Conservation (phyloP, 2,888 invertebrate genomes). For the Pyrocoelia pectoralis region DNA sequence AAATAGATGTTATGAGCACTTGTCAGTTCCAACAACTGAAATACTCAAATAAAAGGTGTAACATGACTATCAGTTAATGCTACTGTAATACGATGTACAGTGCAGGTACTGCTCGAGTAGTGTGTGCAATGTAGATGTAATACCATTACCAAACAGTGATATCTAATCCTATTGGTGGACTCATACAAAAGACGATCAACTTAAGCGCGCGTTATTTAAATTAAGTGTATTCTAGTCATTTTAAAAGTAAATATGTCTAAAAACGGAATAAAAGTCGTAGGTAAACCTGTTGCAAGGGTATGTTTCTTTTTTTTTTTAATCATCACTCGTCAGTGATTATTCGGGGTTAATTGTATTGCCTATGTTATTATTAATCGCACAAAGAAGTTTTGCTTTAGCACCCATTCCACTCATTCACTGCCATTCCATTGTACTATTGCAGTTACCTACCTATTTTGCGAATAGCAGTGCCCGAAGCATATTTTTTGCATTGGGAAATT, state of each 20-base stretch:
- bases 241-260: conserved; percentile 43
- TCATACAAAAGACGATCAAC: conserved; percentile 21
- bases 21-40: conserved; percentile 35
- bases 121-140: conserved; percentile 33
- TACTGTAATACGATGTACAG: conserved; percentile 13
- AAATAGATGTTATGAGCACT: conserved; percentile 41
- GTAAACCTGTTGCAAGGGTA: conserved; percentile 55
- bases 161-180: conserved; percentile 33
- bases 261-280: conserved; percentile 54
- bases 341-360: not conserved
- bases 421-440: no score
- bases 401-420: no score
- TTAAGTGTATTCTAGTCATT: conserved; percentile 29
- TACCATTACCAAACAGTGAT: conserved; percentile 31
- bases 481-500: no score
- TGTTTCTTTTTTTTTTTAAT: conserved; percentile 27
- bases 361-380: not conserved
- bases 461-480: no score
- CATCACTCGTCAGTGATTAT: no score
- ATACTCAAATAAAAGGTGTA: conserved; percentile 39
- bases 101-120: conserved; percentile 16
- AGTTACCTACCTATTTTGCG: no score
- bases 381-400: no score
- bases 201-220: conserved; percentile 34
- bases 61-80: conserved; percentile 31